Evolutionary conservation across 2,888 invertebrate species (phyloP), one percentile per base, ranked within the genome.

Genomic region (Melanostoma mellinum): DNA sequence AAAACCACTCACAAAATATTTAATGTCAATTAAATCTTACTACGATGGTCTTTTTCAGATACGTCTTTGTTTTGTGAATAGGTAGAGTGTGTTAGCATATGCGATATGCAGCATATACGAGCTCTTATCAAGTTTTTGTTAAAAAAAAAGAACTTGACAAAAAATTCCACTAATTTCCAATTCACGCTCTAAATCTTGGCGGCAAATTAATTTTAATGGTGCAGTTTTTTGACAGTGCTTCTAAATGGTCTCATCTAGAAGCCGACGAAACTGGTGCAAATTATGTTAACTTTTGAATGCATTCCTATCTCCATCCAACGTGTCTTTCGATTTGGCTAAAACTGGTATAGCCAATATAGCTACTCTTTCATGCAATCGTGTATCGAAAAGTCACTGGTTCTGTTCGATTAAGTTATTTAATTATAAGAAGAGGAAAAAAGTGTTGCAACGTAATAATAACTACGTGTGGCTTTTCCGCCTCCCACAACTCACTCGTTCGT

Each of bases 181-280:
- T 72, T 65, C 72, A 52, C 44, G 63, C 52, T 79, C 63, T 63
- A 33, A 80, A 71, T 65, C 53, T 48, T 60, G 10, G 9, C n/a
- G 10, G 3, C 42, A 30, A 44, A 44, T 52, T 53, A 35, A 69
- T 33, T 55, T 36, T 36, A 55, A 38, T 9, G 32, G 33, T 20
- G 6, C 53, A 53, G 40, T 52, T 67, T 33, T 46, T 48, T 65
- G 20, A 20, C 20, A 20, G 20, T 0, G 20, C 36, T 44, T 60
- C 38, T 52, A 35, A 67, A 40, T 44, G 44, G 20, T 68, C 6
- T 6, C 20, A 33, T 53, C 68, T 63, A 50, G 63, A 50, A 48
- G 20, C 20, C 20, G 20, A 20, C 20, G 20, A 20, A 20, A 20
- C 20, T 20, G 20, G 20, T 20, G 20, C 20, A 20, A 20, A 20